Percentiles rank a stretch among this genome's conserved stretches.
Evolutionary conservation across 2,888 invertebrate genomes (phyloP).

Genomic region (Synergus japonicus): DNA sequence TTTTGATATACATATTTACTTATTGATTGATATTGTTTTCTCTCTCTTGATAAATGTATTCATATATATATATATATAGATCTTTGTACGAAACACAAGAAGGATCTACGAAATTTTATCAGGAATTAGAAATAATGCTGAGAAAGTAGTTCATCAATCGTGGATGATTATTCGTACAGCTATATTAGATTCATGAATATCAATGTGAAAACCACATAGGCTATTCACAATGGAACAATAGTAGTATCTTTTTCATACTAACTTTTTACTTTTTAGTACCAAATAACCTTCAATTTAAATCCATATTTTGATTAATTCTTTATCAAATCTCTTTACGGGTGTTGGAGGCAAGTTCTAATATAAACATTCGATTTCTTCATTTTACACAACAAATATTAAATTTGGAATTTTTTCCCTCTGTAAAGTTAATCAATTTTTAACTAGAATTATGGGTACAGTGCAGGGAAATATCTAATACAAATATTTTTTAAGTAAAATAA

Average conservation of each 20-base stretch:
- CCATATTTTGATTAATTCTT: neutral
- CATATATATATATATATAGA: neutral
- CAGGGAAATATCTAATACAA: too few relatives aligned
- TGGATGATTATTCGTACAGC: constrained; percentile 12
- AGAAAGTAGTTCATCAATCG: constrained; percentile 7
- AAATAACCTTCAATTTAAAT: neutral
- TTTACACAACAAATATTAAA: too few relatives aligned
- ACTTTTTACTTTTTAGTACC: neutral
- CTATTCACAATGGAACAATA: constrained; percentile 14
- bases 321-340: neutral
- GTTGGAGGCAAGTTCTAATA: too few relatives aligned
- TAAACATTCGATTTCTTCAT: too few relatives aligned
- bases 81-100: constrained; percentile 9
- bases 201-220: neutral
- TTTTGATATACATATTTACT: neutral
- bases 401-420: too few relatives aligned
- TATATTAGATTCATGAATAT: constrained; percentile 20
- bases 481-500: too few relatives aligned
- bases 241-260: neutral
- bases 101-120: constrained; percentile 3
- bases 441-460: too few relatives aligned
- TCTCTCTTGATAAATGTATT: constrained; percentile 3
- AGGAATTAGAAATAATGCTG: neutral
- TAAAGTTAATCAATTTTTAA: too few relatives aligned
- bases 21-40: constrained; percentile 29